Evolutionary conservation across 2,888 invertebrate genomes (phyloP), one percentile per base, ranked within the genome.

Genomic region (Xanthorhoe spadicearia): DNA sequence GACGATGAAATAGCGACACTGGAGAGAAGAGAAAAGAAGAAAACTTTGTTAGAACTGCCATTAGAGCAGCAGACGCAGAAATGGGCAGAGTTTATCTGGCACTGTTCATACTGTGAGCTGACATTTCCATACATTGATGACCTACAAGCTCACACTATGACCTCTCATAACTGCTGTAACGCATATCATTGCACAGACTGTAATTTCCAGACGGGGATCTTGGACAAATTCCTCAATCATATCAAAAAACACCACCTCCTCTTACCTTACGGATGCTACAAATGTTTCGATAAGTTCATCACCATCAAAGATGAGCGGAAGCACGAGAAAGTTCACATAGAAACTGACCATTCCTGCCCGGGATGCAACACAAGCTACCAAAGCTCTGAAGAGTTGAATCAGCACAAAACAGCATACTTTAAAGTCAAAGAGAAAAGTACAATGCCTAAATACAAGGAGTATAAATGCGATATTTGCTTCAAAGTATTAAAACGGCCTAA

Each of bases 231-330:
- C 19, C 53, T 61, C 8, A 32, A 54, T 10, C 61, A 61, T 10
- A 48, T 61, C 5, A 61, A 61, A 48, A 61, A 61, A 53, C 61
- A 61, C 19, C 61, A 61, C 32, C 32, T 61, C 5, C 61, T 61
- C 18, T 18, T 61, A 18, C 61, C 61, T 1, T 61, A 61, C 19
- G 32, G 53, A 0, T 61, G 61, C 18, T 61, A 54, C n/a, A 53
- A 54, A 48, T 61, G 61, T n/a, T 61, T 32, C 1, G 46, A 61
- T 5, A 61, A 61, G 35, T 61, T 61, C 19, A 61, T 48, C 18
- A 61, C 61, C 0, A 61, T 61, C n/a, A 61, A 54, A 35, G 53
- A 54, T 19, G 53, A 35, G 46, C 17, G 54, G 19, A 61, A 48
- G 10, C 61, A 61, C 48, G 61, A 61, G n/a, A 46, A 54, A 35